Evolutionary conservation across 2,113 vertebrate genomes (phyloP).

Genomic region (Clarias macrocephalus): DNA sequence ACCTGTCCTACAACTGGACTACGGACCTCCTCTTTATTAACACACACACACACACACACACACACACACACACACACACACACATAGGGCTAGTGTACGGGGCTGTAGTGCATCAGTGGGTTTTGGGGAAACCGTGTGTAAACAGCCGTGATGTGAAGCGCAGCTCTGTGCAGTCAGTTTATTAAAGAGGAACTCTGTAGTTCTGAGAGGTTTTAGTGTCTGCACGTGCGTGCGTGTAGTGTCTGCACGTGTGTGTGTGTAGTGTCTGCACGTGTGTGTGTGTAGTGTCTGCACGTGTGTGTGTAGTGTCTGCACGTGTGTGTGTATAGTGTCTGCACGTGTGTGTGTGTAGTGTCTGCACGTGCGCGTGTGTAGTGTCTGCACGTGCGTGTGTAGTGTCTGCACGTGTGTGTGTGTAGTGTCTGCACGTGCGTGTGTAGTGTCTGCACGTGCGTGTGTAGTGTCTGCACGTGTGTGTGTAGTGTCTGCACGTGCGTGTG

Average conservation of each 20-base stretch:
- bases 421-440: too few relatives aligned
- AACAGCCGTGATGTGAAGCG: conserved; percentile 5
- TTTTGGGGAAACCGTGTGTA: not conserved
- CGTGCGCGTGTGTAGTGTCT: too few relatives aligned
- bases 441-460: not conserved
- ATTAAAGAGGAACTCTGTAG: conserved; percentile 12
- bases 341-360: conserved; percentile 19
- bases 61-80: not conserved
- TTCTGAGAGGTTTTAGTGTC: not conserved
- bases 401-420: too few relatives aligned
- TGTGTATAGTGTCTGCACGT: too few relatives aligned
- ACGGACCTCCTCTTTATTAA: not conserved
- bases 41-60: not conserved
- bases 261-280: conserved; percentile 3
- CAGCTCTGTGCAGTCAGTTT: not conserved
- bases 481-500: not conserved
- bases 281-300: too few relatives aligned
- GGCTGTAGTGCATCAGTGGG: conserved; percentile 24
- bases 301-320: not conserved
- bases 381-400: not conserved
- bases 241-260: not conserved
- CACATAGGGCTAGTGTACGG: not conserved
- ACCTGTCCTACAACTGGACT: conserved; percentile 11
- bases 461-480: too few relatives aligned
- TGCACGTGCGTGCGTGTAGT: conserved; percentile 12